Evolutionary conservation across 2,888 invertebrate species (phyloP), one percentile per base, ranked within the genome.

Genomic region (Hartigia nigra): DNA sequence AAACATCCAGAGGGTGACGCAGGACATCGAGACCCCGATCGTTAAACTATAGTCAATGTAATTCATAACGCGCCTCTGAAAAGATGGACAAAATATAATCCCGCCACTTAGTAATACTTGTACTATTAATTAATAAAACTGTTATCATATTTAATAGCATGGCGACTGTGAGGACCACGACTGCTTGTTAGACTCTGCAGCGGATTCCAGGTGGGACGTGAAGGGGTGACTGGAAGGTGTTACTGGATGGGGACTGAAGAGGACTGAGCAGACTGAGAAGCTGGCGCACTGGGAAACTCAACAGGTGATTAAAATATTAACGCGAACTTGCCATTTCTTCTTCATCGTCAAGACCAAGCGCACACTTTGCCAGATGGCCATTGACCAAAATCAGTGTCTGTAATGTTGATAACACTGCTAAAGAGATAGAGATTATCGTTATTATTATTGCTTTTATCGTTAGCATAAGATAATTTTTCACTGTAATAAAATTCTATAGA

Each of bases 241-340:
- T 23, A 9, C 55, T 55, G 55, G 55, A 2, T 55, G 23, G 23
- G 14, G 55, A 34, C 31, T 9, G 1, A 70, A 69, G 12, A 34
- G 32, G 31, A 69, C 14, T 23, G 36, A 70, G 31, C 12, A 23
- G 69, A 70, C 34, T 2, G 72, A 34, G 31, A 31, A 5, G 31
- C 31, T 72, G 14, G 72, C 72, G 14, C 72, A 23, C 12, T 31
- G 34, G 36, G 23, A 75, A 75, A 75, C 78, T 83, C 83, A 83
- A 83, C 83, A 83, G 83, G 83, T 82, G 81, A 83, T 83, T 83
- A 80, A 83, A 83, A 79, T 80, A 82, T 83, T 82, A 79, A 83
- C 79, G 75, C 23, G 74, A 23, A 34, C 72, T 31, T 23, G 55
- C 55, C 35, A 35, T 35, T 35, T 35, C 35, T 35, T 35, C 35